phyloP scores from a whole-genome alignment of 1,140 invertebrate genomes.

The Drosophila malerkotliana region DNA sequence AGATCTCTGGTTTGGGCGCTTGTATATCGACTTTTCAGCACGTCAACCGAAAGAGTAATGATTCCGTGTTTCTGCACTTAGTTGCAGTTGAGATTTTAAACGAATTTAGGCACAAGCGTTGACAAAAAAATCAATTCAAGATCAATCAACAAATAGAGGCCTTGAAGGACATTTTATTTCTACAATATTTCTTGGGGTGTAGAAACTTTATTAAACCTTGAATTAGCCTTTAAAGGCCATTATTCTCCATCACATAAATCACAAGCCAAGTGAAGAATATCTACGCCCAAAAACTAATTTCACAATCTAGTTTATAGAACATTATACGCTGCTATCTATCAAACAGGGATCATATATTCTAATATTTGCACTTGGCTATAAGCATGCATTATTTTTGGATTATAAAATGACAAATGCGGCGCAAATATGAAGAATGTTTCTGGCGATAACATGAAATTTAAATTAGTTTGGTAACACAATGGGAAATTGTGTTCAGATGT shows the following conservation, averaged over 20 bases:
- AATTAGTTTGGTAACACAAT: slow-evolving; percentile 24
- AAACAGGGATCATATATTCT: slow-evolving; percentile 27
- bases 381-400: slow-evolving; percentile 39
- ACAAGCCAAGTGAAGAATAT: neutral
- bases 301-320: slow-evolving; percentile 14
- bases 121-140: slow-evolving; percentile 25
- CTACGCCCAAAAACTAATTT: neutral
- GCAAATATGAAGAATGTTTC: slow-evolving; percentile 26
- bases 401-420: slow-evolving; percentile 50
- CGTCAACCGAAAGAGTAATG: slow-evolving; percentile 38
- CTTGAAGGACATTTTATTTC: neutral
- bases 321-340: slow-evolving; percentile 27
- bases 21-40: slow-evolving; percentile 20
- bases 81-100: slow-evolving; percentile 7
- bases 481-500: neutral
- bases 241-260: slow-evolving; percentile 28
- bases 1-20: slow-evolving; percentile 13
- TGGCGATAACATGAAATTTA: slow-evolving; percentile 31
- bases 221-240: slow-evolving; percentile 14
- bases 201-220: too few species aligned
- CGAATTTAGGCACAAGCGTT: slow-evolving; percentile 13
- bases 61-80: slow-evolving; percentile 20
- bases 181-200: too few species aligned
- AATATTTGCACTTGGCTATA: slow-evolving; percentile 36
- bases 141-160: slow-evolving; percentile 15